Evolutionary conservation across 2,113 vertebrate species (phyloP).

Genomic region (Apodemus sylvaticus): DNA sequence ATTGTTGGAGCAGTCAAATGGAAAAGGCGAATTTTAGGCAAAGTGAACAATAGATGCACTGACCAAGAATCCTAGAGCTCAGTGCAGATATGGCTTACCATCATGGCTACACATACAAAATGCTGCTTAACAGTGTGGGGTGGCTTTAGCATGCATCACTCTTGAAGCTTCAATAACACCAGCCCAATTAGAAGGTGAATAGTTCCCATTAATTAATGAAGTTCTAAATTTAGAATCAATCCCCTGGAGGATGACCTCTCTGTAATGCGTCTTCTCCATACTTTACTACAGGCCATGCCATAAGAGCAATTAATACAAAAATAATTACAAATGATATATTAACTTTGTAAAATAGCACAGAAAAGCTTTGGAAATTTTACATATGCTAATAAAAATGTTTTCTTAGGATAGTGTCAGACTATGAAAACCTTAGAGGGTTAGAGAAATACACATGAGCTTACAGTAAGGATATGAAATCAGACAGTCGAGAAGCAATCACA

Average conservation of each 20-base stretch:
- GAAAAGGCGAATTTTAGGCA: constrained; percentile 13
- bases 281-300: not conserved
- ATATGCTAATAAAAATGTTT: not conserved
- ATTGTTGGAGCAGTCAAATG: not conserved
- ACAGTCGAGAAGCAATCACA: not conserved
- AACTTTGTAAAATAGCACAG: not conserved
- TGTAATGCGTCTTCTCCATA: not conserved
- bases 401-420: not conserved
- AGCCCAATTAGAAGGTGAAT: constrained; percentile 45
- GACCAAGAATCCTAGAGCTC: constrained; percentile 1
- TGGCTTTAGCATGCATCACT: not conserved
- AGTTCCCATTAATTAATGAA: constrained; percentile 60
- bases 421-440: not conserved
- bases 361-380: constrained; percentile 31
- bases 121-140: not conserved
- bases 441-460: not conserved
- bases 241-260: constrained; percentile 21
- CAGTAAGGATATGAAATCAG: not conserved
- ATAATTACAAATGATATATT: not conserved
- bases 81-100: not conserved
- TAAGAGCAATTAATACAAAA: constrained; percentile 6
- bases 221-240: constrained; percentile 50
- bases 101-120: constrained; percentile 28
- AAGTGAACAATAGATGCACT: not conserved
- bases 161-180: constrained; percentile 50